Evolutionary conservation across 2,888 invertebrate genomes (phyloP).

Genomic region (Ectemnius continuus): DNA sequence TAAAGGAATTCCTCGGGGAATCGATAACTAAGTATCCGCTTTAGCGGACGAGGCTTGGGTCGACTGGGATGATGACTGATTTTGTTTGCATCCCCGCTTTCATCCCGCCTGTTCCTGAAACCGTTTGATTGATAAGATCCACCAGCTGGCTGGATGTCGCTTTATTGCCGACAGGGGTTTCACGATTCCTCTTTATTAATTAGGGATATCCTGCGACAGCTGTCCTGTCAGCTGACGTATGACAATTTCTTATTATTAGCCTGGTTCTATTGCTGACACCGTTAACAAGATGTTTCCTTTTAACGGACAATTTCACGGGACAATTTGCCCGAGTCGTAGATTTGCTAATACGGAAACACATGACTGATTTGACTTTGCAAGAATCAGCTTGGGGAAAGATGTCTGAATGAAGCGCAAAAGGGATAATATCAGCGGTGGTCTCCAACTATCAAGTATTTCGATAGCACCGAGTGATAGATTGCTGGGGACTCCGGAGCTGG

Average conservation of each 20-base stretch:
- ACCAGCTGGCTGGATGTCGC: neutral
- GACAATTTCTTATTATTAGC: too few relatives aligned
- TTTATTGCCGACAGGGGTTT: neutral
- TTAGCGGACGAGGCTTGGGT: neutral
- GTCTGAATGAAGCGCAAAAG: too few relatives aligned
- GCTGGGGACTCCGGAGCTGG: neutral
- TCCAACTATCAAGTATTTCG: slow-evolving; percentile 14
- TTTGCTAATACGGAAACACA: too few relatives aligned
- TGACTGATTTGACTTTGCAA: too few relatives aligned
- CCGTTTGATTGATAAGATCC: slow-evolving; percentile 21
- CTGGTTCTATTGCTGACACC: too few relatives aligned
- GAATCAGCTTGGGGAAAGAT: too few relatives aligned
- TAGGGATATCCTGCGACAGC: too few relatives aligned
- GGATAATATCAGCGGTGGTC: neutral
- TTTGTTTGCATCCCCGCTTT: slow-evolving; percentile 3
- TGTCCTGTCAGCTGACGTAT: too few relatives aligned
- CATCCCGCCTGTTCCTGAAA: neutral
- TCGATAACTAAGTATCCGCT: slow-evolving; percentile 42
- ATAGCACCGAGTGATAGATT: neutral
- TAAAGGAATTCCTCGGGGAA: slow-evolving; percentile 35
- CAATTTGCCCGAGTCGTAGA: too few relatives aligned
- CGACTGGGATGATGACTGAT: slow-evolving; percentile 28
- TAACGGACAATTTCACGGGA: too few relatives aligned
- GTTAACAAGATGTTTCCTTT: too few relatives aligned
- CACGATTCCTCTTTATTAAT: neutral